phyloP scores from a whole-genome alignment of 2,888 invertebrate species.

The Drosophila nigricruria region DNA sequence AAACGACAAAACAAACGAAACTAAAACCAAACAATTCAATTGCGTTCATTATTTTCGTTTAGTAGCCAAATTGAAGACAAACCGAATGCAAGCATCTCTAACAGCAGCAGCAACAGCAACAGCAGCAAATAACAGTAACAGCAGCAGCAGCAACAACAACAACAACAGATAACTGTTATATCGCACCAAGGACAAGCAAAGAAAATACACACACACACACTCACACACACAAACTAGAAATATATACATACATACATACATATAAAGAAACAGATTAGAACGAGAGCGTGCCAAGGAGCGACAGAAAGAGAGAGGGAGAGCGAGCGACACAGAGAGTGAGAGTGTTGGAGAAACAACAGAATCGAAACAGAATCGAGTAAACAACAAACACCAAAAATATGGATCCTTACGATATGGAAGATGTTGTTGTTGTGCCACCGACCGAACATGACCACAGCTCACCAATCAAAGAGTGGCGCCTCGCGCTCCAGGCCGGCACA shows the following conservation, averaged over 20 bases:
- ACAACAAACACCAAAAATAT: conserved; percentile 41
- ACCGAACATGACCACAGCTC: conserved; percentile 60
- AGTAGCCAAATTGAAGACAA: conserved; percentile 47
- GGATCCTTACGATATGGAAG: conserved; percentile 82
- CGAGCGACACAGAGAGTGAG: conserved; percentile 14
- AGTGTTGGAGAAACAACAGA: not conserved
- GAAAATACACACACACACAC: conserved; percentile 3
- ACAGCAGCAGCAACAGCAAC: not conserved
- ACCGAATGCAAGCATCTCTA: conserved; percentile 29
- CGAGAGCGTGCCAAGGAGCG: not conserved
- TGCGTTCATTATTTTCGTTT: conserved; percentile 38
- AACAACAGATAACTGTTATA: conserved; percentile 4
- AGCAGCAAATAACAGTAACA: not conserved
- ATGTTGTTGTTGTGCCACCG: conserved; percentile 78
- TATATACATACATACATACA: not conserved
- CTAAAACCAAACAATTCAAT: conserved; percentile 37
- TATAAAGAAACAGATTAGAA: not conserved
- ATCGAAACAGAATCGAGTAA: conserved; percentile 2
- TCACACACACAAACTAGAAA: not conserved
- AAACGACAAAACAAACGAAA: conserved; percentile 28
- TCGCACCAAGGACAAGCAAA: conserved; percentile 47
- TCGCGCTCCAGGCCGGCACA: conserved; percentile 83
- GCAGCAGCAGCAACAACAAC: conserved; percentile 1
- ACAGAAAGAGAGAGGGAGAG: not conserved
- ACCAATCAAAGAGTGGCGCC: conserved; percentile 85